Conservation (phyloP, 2,797 vertebrate genomes). For the Neosilurus mollespiculum region DNA sequence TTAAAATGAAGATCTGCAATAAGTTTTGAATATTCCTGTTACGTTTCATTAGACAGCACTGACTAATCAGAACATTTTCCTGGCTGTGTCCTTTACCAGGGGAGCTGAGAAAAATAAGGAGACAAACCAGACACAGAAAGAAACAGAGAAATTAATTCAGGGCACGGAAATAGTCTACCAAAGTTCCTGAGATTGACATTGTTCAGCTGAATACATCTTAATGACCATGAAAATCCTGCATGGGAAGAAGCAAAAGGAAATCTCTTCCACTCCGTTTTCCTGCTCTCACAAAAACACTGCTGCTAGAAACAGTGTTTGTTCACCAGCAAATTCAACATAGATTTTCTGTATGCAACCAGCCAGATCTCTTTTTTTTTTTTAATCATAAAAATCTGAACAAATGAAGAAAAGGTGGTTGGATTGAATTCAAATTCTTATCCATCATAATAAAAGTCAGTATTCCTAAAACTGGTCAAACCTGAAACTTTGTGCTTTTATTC, state of each 20-base stretch:
- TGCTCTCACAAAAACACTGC: neutral
- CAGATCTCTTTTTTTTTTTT: neutral
- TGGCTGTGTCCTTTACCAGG: constrained; percentile 3
- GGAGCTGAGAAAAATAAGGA: constrained; percentile 6
- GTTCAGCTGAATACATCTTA: constrained; percentile 29
- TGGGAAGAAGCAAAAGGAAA: constrained; percentile 34
- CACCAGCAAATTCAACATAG: neutral
- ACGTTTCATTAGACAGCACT: constrained; percentile 33
- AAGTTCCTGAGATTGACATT: constrained; percentile 11
- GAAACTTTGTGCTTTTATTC: neutral
- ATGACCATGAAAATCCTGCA: constrained; percentile 29
- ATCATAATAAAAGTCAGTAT: neutral
- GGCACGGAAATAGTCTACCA: constrained; percentile 18
- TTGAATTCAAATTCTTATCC: neutral
- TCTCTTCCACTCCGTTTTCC: neutral
- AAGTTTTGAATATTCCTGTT: constrained; percentile 20
- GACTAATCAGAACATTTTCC: constrained; percentile 31
- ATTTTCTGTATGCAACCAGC: constrained; percentile 1
- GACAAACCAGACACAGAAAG: constrained; percentile 1
- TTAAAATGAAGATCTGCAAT: neutral
- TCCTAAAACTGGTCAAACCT: neutral
- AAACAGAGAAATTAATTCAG: constrained; percentile 23
- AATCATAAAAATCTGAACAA: neutral
- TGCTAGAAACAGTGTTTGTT: neutral
- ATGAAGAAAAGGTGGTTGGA: neutral